phyloP scores from a whole-genome alignment of 2,888 invertebrate species.

The Dexiosoma caninum region DNA sequence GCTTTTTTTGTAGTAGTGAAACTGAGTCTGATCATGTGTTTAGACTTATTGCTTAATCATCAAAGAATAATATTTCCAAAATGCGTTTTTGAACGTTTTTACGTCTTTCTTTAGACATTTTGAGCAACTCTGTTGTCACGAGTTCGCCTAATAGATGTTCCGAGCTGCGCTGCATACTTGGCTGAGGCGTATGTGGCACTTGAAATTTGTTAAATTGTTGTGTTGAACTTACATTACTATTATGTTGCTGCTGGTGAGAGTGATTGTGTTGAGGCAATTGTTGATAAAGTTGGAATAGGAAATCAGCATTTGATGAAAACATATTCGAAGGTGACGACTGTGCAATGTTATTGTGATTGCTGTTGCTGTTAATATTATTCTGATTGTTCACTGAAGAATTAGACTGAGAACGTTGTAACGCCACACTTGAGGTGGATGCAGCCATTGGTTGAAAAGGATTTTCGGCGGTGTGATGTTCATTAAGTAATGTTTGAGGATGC shows the following conservation, averaged over 20 bases:
- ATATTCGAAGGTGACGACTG: constrained; percentile 63
- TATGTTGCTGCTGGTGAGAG: constrained; percentile 66
- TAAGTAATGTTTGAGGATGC: constrained; percentile 68
- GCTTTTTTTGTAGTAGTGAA: constrained; percentile 17
- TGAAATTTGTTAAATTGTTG: constrained; percentile 72
- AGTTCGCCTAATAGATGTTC: constrained; percentile 77
- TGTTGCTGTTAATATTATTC: constrained; percentile 56
- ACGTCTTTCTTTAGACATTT: constrained; percentile 77
- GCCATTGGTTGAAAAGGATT: constrained; percentile 65
- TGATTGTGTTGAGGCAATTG: constrained; percentile 73
- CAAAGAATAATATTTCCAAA: constrained; percentile 77
- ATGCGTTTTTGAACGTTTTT: constrained; percentile 77
- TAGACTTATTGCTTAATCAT: constrained; percentile 69
- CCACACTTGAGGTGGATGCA: constrained; percentile 62
- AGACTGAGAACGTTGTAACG: constrained; percentile 57
- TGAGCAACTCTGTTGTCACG: constrained; percentile 76
- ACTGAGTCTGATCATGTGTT: constrained; percentile 34
- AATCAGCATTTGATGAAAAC: constrained; percentile 75
- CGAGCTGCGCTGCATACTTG: constrained; percentile 72
- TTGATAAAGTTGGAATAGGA: constrained; percentile 76
- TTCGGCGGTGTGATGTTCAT: constrained; percentile 65
- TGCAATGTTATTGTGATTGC: constrained; percentile 63
- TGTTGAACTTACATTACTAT: constrained; percentile 57
- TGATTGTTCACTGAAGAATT: constrained; percentile 57
- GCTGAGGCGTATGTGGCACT: constrained; percentile 67